Evolutionary conservation across 2,888 invertebrate genomes (phyloP), one percentile per base, ranked within the genome.

Genomic region (Entomobrya multifasciata): DNA sequence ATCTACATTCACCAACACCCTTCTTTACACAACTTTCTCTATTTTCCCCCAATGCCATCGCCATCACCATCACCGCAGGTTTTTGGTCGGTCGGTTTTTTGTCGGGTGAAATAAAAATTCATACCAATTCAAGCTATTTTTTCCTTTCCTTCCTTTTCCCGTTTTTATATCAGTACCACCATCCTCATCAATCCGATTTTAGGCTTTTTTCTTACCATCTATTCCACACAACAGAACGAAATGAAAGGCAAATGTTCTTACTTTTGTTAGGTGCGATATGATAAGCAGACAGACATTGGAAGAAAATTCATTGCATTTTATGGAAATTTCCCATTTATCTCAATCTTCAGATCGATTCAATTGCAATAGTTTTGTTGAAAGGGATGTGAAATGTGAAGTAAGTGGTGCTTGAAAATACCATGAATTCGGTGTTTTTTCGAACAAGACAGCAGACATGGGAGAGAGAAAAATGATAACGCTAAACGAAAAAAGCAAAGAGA

Each of bases 271-370:
- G 20, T 11, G 2, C 11, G 25, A 57, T 22, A 36, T 36, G 36
- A 36, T 36, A 36, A 36, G 36, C 36, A 36, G 36, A 11, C 30
- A 27, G 36, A n/a, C n/a, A n/a, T n/a, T n/a, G n/a, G n/a, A 1
- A 65, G 36, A 60, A 65, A 65, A 65, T 30, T 30, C 65, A 65
- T 65, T 30, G 65, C 10, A 36, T 65, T 30, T 36, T 65, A 27
- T 57, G 22, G 36, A 27, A 65, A 65, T 65, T 25, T 15, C 13
- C 5, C 30, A 30, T 36, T 36, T 8, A 36, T 65, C 17, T 60
- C 30, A 25, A 13, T 60, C n/a, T 36, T 11, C n/a, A 22, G 15
- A 44, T 41, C 67, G 22, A 41, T 67, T 67, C 44, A 67, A 67
- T 67, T 36, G 41, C 17, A 67, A 17, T 11, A 36, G 17, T 67